Evolutionary conservation across 2,888 invertebrate genomes (phyloP).

Genomic region (Rugalucina vietnamica): DNA sequence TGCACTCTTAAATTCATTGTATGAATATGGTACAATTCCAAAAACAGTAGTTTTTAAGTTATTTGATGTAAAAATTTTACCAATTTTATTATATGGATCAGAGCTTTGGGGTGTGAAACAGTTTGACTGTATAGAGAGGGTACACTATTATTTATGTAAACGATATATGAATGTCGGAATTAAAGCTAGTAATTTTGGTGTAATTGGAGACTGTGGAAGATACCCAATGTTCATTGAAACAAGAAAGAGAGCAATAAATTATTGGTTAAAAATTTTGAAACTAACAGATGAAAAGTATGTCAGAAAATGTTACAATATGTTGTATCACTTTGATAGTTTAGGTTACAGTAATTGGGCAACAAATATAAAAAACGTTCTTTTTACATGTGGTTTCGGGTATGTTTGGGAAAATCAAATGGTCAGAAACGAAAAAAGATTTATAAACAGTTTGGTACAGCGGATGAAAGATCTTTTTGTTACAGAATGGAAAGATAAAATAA

Average conservation of each 20-base stretch:
- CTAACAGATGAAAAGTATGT: not conserved
- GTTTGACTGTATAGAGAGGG: not conserved
- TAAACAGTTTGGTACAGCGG: not conserved
- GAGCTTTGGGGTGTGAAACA: slow-evolving; percentile 20
- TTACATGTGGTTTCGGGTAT: not conserved
- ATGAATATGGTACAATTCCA: not conserved
- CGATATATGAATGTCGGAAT: not conserved
- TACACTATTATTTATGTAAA: slow-evolving; percentile 4
- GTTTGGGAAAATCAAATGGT: not conserved
- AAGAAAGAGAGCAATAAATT: not conserved
- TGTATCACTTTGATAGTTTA: not conserved
- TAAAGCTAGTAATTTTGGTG: not conserved
- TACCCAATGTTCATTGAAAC: not conserved
- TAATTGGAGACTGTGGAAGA: slow-evolving; percentile 16
- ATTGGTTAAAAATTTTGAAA: slow-evolving; percentile 9
- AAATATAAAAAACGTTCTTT: not conserved
- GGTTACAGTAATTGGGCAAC: not conserved
- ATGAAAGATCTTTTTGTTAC: not conserved
- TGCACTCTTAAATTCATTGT: not conserved
- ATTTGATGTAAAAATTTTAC: slow-evolving; percentile 34
- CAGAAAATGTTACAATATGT: slow-evolving; percentile 6
- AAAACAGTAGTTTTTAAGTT: not conserved
- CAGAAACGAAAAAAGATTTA: not conserved
- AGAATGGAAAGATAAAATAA: not conserved
- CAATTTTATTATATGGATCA: slow-evolving; percentile 34